A percentile compares a stretch with the other conserved stretches of the same genome.
phyloP scores from a whole-genome alignment of 2,888 invertebrate species.

The Eupeodes latifasciatus region DNA sequence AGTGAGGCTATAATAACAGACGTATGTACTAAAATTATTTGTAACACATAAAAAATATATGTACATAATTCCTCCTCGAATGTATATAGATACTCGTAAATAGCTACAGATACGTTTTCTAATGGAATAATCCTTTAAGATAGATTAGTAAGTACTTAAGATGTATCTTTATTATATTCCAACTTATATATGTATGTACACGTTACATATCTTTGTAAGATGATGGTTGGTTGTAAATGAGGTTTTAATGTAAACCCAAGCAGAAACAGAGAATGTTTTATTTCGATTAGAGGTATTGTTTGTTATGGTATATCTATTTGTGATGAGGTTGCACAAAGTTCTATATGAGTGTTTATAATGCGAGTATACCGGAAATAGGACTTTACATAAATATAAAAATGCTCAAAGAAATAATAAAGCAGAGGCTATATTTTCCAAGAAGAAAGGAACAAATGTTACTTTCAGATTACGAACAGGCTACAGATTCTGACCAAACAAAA shows the following conservation, averaged over 20 bases:
- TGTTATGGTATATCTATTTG: not conserved
- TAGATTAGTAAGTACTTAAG: conserved; percentile 59
- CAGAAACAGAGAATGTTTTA: conserved; percentile 11
- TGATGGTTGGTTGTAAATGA: not conserved
- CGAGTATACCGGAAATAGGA: no score
- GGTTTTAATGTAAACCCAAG: not conserved
- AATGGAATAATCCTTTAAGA: conserved; percentile 69
- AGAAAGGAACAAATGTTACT: no score
- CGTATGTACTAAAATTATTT: conserved; percentile 58
- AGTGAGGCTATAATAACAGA: conserved; percentile 44
- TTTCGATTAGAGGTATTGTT: conserved; percentile 20
- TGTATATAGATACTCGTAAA: conserved; percentile 4
- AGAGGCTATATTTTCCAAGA: no score
- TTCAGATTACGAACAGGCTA: no score
- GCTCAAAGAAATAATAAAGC: no score
- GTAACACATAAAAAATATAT: conserved; percentile 49
- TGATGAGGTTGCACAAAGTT: not conserved
- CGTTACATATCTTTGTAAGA: no score
- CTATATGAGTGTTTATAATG: no score
- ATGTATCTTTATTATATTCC: conserved; percentile 25
- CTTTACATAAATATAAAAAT: no score
- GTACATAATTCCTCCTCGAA: not conserved
- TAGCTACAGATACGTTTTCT: conserved; percentile 58
- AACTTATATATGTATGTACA: not conserved
- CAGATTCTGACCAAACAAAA: no score